Evolutionary conservation across 92 coral and sea anemone species (phyloP).

Genomic region (Zoanthus sociatus): DNA sequence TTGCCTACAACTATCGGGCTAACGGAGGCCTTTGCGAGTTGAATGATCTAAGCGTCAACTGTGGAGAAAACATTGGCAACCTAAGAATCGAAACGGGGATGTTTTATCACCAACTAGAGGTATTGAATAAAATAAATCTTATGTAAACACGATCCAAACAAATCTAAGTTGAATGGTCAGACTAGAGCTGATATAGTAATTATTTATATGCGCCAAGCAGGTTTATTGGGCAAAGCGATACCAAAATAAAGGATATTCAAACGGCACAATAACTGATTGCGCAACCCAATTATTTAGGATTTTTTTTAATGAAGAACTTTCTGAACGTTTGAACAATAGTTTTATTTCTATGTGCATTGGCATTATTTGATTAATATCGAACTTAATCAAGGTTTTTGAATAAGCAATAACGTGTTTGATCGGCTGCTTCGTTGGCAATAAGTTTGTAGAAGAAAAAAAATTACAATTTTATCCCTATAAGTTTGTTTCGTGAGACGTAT

Average conservation of each 20-base stretch:
- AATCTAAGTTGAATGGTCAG: background rate
- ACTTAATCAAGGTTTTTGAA: too few relatives aligned
- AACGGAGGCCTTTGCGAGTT: constrained; percentile 10
- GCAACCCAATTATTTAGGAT: background rate
- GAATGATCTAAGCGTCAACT: background rate
- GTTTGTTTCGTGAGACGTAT: too few relatives aligned
- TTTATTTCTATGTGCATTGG: background rate
- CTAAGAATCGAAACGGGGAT: background rate
- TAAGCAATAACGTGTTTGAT: too few relatives aligned
- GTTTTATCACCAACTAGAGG: constrained; percentile 2
- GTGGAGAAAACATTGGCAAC: background rate
- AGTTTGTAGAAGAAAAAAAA: too few relatives aligned
- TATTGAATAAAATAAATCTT: background rate
- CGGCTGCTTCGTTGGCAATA: too few relatives aligned
- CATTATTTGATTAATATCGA: too few relatives aligned
- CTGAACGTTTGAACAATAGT: background rate
- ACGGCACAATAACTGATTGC: background rate
- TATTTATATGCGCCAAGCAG: background rate
- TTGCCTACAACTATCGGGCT: constrained; percentile 2
- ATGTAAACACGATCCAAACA: background rate
- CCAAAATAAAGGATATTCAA: background rate
- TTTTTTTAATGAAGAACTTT: background rate
- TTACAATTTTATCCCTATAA: too few relatives aligned
- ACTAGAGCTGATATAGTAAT: background rate
- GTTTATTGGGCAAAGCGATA: background rate